Evolutionary conservation across 2,888 invertebrate species (phyloP).

Genomic region (Criorhina ranunculi): DNA sequence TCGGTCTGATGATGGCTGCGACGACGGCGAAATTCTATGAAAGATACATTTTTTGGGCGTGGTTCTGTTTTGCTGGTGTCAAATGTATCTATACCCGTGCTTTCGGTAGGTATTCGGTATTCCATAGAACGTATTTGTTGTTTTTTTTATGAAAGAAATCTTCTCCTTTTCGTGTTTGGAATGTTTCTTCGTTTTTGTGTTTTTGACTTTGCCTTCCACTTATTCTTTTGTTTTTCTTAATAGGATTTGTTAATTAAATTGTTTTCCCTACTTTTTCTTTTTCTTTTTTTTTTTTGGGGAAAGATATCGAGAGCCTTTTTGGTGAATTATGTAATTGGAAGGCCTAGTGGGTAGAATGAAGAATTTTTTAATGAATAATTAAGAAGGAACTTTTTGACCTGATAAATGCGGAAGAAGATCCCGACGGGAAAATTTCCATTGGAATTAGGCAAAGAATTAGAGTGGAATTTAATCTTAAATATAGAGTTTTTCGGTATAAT

Average conservation of each 20-base stretch:
- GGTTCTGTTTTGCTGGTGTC: conserved; percentile 69
- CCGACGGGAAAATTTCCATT: conserved; percentile 51
- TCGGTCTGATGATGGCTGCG: conserved; percentile 69
- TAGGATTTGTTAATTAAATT: conserved; percentile 76
- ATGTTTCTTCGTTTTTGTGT: conserved; percentile 19
- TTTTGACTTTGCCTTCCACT: conserved; percentile 33
- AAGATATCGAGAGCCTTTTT: conserved; percentile 33
- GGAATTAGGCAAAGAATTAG: conserved; percentile 20
- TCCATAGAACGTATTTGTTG: conserved; percentile 16
- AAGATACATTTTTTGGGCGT: conserved; percentile 75
- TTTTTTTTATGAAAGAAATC: conserved; percentile 39
- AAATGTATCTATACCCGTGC: conserved; percentile 67
- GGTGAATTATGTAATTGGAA: conserved; percentile 61
- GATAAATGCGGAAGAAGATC: conserved; percentile 46
- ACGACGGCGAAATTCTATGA: conserved; percentile 62
- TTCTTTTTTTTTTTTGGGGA: not conserved
- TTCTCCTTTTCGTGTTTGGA: conserved; percentile 52
- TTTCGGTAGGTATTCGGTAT: conserved; percentile 50
- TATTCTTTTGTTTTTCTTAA: conserved; percentile 69
- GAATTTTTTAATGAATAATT: conserved; percentile 59
- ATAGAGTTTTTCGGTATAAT: not conserved
- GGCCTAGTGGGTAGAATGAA: conserved; percentile 8
- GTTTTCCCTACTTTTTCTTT: conserved; percentile 30
- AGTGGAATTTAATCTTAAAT: conserved; percentile 34
- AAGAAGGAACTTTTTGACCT: conserved; percentile 52